Conservation (phyloP, 92 coral and sea anemone genomes). For the Virgularia gustaviana region DNA sequence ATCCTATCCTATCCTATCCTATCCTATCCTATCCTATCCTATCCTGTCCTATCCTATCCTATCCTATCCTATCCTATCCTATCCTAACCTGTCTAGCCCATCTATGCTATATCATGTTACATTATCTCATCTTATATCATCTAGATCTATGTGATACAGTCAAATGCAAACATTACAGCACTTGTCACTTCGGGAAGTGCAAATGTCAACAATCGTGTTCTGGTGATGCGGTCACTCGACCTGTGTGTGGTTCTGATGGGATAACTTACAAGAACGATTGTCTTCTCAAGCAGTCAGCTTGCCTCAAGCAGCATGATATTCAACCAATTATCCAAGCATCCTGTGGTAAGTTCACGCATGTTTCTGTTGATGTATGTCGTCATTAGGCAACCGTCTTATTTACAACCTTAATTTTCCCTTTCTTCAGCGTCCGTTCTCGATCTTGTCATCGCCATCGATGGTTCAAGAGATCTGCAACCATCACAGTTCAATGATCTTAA, state of each 20-base stretch:
- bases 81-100: neutral
- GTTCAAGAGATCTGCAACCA: conserved; percentile 55
- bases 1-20: neutral
- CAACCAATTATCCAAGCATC: conserved; percentile 4
- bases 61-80: neutral
- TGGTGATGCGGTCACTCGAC: neutral
- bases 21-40: neutral
- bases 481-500: conserved; percentile 63
- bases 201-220: conserved; percentile 14
- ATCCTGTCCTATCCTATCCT: neutral
- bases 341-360: conserved; percentile 24
- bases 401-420: neutral
- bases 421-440: conserved; percentile 55
- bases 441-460: conserved; percentile 62
- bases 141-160: conserved; percentile 70
- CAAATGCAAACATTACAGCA: conserved; percentile 61
- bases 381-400: neutral
- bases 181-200: conserved; percentile 52
- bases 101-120: neutral
- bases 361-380: neutral
- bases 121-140: neutral
- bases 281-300: conserved; percentile 18
- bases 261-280: conserved; percentile 28
- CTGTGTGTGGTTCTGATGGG: conserved; percentile 31
- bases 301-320: conserved; percentile 17